A percentile compares a stretch with the other conserved stretches of the same genome.
Conservation (phyloP, 2,797 vertebrate genomes). For the Bovichtus diacanthus region DNA sequence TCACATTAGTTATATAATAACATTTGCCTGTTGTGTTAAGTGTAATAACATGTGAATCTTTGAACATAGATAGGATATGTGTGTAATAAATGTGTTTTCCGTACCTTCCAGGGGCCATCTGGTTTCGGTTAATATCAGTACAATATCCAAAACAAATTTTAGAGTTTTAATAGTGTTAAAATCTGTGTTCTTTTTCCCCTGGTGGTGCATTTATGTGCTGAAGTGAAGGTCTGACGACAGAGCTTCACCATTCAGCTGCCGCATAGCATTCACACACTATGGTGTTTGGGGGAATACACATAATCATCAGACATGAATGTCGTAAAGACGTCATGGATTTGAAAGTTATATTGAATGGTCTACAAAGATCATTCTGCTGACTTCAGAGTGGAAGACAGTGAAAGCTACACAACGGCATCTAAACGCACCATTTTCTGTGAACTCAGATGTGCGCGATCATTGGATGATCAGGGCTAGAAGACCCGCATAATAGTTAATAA, state of each 20-base stretch:
- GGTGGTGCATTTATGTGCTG: too few species aligned
- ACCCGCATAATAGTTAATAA: too few species aligned
- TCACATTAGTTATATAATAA: neutral
- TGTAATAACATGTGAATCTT: neutral
- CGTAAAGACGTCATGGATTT: neutral
- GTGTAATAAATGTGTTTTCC: too few species aligned
- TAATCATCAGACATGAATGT: neutral
- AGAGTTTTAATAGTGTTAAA: neutral
- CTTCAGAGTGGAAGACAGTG: too few species aligned
- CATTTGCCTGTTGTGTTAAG: neutral
- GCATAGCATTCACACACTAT: neutral
- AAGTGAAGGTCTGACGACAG: too few species aligned
- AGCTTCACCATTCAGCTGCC: too few species aligned
- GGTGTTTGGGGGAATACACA: neutral
- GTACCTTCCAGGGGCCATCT: neutral
- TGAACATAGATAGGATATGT: neutral
- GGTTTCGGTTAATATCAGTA: neutral
- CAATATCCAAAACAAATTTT: neutral
- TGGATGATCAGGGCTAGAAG: too few species aligned
- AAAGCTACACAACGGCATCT: too few species aligned
- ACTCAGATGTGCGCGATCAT: too few species aligned
- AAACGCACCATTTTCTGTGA: too few species aligned
- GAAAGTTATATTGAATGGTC: neutral
- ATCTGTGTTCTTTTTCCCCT: neutral
- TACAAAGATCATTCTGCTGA: too few species aligned